A percentile compares a stretch with the other conserved stretches of the same genome.
These are phyloP conservation scores for Microcebus lehilahytsara DNA, from an alignment of 2,113 vertebrate genomes.

Conservation along the genomic window DNA sequence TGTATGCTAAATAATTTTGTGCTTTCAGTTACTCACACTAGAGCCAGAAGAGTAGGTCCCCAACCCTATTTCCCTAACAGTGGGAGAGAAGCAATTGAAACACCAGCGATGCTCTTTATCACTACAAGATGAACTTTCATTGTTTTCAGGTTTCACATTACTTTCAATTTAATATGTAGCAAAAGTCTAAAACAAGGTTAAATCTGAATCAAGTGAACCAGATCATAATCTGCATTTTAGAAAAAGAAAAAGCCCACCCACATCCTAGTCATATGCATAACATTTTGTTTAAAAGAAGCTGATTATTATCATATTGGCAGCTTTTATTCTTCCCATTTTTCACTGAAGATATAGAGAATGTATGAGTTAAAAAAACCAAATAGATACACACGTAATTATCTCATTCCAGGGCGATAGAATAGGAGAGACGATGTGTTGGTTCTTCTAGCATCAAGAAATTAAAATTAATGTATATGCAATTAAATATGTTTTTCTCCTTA, in stretches of 20 bases:
- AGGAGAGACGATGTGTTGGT: not conserved
- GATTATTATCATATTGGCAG: not conserved
- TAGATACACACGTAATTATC: not conserved
- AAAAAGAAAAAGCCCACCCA: not conserved
- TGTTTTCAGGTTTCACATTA: conserved; percentile 50
- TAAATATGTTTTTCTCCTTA: not conserved
- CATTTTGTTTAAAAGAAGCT: not conserved
- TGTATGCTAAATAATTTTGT: conserved; percentile 57
- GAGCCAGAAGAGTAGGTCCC: conserved; percentile 25
- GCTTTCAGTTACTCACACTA: conserved; percentile 24
- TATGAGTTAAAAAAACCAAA: not conserved
- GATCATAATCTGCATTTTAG: not conserved
- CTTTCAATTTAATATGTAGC: conserved; percentile 15
- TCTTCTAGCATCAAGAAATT: not conserved
- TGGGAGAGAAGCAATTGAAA: conserved; percentile 60
- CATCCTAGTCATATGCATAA: not conserved
- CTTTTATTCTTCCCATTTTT: not conserved
- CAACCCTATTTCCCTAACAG: conserved; percentile 61
- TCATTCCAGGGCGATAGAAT: not conserved
- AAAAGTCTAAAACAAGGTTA: conserved; percentile 49
- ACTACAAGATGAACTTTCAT: conserved; percentile 58
- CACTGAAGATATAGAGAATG: not conserved
- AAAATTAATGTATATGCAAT: not conserved
- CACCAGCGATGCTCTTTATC: conserved; percentile 4
- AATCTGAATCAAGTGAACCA: conserved; percentile 19